phyloP scores from a whole-genome alignment of 2,113 vertebrate species.

The Cromileptes altivelis region DNA sequence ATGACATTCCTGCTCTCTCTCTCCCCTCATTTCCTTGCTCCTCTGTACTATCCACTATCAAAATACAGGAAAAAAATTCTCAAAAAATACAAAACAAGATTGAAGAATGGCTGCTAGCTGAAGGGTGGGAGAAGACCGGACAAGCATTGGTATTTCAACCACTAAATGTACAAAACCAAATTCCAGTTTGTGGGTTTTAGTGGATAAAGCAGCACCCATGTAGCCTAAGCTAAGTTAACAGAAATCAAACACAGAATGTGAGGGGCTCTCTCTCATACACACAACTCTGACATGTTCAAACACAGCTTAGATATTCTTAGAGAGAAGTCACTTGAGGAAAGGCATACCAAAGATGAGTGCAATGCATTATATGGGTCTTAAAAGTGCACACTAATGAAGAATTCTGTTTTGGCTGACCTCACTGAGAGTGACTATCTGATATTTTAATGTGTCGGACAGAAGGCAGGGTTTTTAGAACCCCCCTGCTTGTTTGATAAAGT shows the following conservation, averaged over 20 bases:
- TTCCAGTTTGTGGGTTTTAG: background rate
- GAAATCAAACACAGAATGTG: slow-evolving; percentile 32
- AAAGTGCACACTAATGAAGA: background rate
- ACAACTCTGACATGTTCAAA: slow-evolving; percentile 71
- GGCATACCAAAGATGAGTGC: slow-evolving; percentile 21
- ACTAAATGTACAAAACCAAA: background rate
- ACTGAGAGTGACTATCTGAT: background rate
- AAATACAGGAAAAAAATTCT: background rate
- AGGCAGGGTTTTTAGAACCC: background rate
- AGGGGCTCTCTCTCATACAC: slow-evolving; percentile 28
- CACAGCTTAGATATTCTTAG: slow-evolving; percentile 26
- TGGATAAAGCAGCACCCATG: background rate
- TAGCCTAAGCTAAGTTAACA: background rate
- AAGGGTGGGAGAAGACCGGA: background rate
- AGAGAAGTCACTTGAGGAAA: slow-evolving; percentile 25
- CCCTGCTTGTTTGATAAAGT: background rate
- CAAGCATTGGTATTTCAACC: background rate
- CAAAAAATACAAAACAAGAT: background rate
- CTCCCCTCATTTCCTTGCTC: background rate
- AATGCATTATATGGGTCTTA: background rate
- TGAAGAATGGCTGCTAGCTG: background rate
- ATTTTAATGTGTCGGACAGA: background rate
- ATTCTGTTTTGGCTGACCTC: background rate
- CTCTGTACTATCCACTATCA: background rate
- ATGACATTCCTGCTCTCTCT: background rate